Conservation (phyloP, 2,113 vertebrate species). For the mouse (Mus musculus) region GRCm39 chr2:173283501-173284000, state of each 20-base stretch:
- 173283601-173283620: not conserved
- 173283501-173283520: not conserved
- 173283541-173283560: not conserved
- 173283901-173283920: conserved; percentile 64
- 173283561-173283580: accelerated
- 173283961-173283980: conserved; percentile 58
- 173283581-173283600: accelerated
- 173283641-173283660: not conserved
- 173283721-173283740: conserved; percentile 4
- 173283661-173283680: accelerated
- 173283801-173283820: conserved; percentile 46
- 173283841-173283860: conserved; percentile 63
- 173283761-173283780: conserved; percentile 70
- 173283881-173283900: conserved; percentile 74
- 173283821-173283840: conserved; percentile 43
- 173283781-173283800: conserved; percentile 45
- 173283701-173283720: not conserved
- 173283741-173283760: conserved; percentile 66
- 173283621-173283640: not conserved
- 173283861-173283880: conserved; percentile 32
- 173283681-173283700: accelerated
- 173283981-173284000: not conserved
- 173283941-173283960: conserved; percentile 63
- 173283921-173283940: conserved; percentile 73
- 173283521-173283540: not conserved